Base-by-base conservation (phyloP, 2,888 invertebrate species). In the Leucophora obtusa region DNA sequence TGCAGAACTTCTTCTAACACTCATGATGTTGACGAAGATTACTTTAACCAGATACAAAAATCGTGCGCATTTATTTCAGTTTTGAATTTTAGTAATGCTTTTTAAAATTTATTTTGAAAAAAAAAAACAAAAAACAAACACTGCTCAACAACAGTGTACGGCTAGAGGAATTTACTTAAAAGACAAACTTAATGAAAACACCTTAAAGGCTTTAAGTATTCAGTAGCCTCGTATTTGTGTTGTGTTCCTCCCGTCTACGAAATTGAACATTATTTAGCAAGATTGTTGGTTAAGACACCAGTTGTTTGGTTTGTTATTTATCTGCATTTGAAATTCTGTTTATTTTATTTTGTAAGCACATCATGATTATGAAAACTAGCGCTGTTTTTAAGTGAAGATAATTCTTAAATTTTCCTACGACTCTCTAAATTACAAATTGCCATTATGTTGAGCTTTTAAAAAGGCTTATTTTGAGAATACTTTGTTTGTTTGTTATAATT, bases 101-200 rank as follows among this genome's bases (percentile, higher is more conserved):
- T 51, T 73, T 17, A 5, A 18, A 47, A 47, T 38, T 43, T 21
- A 53, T 28, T 50, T 65, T 56, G 24, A 51, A 38, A 38, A 38
- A 38, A 9, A 38, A 10, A 14, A 38, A 38, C 8, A 38, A 38
- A 38, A 38, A 38, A 11, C 1, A 38, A 38, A 38, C 1, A 38
- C 38, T 38, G 11, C 11, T 38, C 10, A 38, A 38, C 28, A 28
- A 7, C 21, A 28, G 28, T 28, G 10, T 38, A 38, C 11, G 38
- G 38, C 8, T 11, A 9, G 38, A 63, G 66, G 56, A 72, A 50
- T 71, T 66, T 66, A 56, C 58, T 71, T 70, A 50, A 60, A 50
- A 66, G 70, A 74, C 70, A 71, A 58, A 74, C 60, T 80, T 75
- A 71, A 75, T 71, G 62, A 75, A 68, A 75, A 75, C 56, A 68